phyloP scores from a whole-genome alignment of 2,113 vertebrate genomes.

The human (Homo sapiens) region GRCh38 chr21:15533501-15534000 shows the following conservation, averaged over 20 bases:
- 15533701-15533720: not conserved
- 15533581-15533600: not conserved
- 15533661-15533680: not conserved
- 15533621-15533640: not conserved
- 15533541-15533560: not conserved
- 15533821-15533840: not conserved
- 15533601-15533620: not conserved
- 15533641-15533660: not conserved
- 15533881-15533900: not conserved
- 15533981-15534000: not conserved
- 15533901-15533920: not conserved
- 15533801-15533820: not conserved
- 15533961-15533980: not conserved
- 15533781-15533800: not conserved
- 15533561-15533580: not conserved
- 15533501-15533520: not conserved
- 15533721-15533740: not conserved
- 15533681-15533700: not conserved
- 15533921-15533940: not conserved
- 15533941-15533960: not conserved
- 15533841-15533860: not conserved
- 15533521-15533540: not conserved
- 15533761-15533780: not conserved
- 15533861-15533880: not conserved
- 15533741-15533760: not conserved